Percentiles rank a stretch among this genome's conserved stretches.
phyloP scores from a whole-genome alignment of 2,113 vertebrate species.

The Fulica atra region DNA sequence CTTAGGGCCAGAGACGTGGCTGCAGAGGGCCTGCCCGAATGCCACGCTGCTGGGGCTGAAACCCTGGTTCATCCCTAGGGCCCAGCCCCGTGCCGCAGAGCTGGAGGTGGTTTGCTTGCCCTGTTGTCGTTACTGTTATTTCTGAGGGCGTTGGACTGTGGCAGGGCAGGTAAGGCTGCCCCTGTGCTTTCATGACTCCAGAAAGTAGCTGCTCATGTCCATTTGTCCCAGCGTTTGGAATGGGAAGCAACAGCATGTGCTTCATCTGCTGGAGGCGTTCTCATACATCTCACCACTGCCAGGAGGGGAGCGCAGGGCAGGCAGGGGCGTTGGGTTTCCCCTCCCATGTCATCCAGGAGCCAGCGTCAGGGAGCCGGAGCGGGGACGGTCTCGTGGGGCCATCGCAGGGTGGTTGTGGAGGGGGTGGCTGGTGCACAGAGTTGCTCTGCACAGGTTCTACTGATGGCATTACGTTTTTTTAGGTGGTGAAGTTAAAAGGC shows the following conservation, averaged over 20 bases:
- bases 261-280: slow-evolving; percentile 19
- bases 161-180: slow-evolving; percentile 69
- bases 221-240: slow-evolving; percentile 19
- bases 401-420: neutral
- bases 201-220: slow-evolving; percentile 50
- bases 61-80: slow-evolving; percentile 65
- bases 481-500: slow-evolving; percentile 97
- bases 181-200: slow-evolving; percentile 62
- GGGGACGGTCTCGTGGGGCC: neutral
- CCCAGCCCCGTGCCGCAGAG: slow-evolving; percentile 52
- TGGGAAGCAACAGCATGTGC: slow-evolving; percentile 31
- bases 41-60: slow-evolving; percentile 28
- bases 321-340: neutral
- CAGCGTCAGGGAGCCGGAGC: rapidly evolving
- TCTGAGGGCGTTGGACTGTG: slow-evolving; percentile 63
- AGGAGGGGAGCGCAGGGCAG: neutral
- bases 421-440: neutral
- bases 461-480: slow-evolving; percentile 41
- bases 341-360: neutral
- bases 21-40: slow-evolving; percentile 5
- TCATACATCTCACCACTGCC: slow-evolving; percentile 39
- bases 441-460: neutral
- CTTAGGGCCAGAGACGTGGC: slow-evolving; percentile 39
- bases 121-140: slow-evolving; percentile 61
- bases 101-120: slow-evolving; percentile 57